These are phyloP conservation scores for Pteropus rufus DNA, from an alignment of 2,797 vertebrate species.

Conservation along the genomic window DNA sequence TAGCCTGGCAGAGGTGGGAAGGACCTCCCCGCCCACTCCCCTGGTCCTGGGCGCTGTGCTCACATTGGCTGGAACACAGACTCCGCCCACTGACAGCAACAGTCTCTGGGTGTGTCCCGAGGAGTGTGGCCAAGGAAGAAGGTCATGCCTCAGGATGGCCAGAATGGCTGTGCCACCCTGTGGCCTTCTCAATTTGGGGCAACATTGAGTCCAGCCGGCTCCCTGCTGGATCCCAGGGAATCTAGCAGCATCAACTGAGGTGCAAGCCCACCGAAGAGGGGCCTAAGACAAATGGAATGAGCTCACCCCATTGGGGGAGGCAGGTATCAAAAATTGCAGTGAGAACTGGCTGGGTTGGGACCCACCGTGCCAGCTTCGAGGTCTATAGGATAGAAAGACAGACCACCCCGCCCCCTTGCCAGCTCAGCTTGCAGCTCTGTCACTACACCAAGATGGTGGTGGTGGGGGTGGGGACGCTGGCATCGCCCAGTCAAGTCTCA, in stretches of 20 bases:
- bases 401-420: background rate
- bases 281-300: background rate
- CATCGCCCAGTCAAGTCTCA: slow-evolving; percentile 24
- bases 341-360: background rate
- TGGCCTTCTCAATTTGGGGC: slow-evolving; percentile 17
- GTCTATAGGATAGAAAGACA: background rate
- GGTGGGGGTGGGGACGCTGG: background rate
- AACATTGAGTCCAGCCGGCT: slow-evolving; percentile 45
- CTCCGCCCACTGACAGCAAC: slow-evolving; percentile 2
- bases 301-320: slow-evolving; percentile 77
- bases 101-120: background rate
- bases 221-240: slow-evolving; percentile 60
- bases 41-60: background rate
- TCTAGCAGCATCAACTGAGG: slow-evolving; percentile 77
- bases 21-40: slow-evolving; percentile 32
- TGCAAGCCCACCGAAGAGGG: slow-evolving; percentile 31
- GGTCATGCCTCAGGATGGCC: background rate
- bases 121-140: slow-evolving; percentile 57
- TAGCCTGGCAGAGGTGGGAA: slow-evolving; percentile 64
- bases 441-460: background rate
- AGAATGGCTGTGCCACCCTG: background rate
- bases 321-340: background rate
- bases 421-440: background rate
- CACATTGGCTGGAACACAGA: slow-evolving; percentile 50
- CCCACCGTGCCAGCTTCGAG: background rate